Evolutionary conservation across 2,113 vertebrate genomes (phyloP), one percentile per base, ranked within the genome.

Genomic region (Lonchura striata): DNA sequence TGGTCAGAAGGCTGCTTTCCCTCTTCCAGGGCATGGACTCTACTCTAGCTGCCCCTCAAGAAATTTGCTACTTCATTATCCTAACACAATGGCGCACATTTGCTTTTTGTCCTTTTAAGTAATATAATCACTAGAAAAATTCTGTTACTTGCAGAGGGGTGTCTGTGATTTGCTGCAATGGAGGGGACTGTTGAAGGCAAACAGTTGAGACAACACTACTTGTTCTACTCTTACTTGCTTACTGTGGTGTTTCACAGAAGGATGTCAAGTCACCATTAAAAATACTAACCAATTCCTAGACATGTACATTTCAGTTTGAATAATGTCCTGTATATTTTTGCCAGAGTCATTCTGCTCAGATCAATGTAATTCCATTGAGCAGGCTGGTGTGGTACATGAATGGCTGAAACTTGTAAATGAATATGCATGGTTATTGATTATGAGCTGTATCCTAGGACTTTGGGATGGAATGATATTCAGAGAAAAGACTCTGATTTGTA

Each of bases 81-180:
- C 25, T 18, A 28, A 56, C 8, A 4, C 0, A 2, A 23, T 18
- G n/a, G 4, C 28, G 1, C 4, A 41, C 37, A n/a, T 77, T 64
- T 89, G 3, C 7, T 83, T 72, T 57, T 64, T 69, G 23, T 63
- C 7, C 10, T 70, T 64, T 64, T 14, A 42, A 60, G 22, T 64
- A 53, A 33, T 4, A 5, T 3, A 39, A 10, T 37, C 66, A 46
- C n/a, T 69, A 8, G 31, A 65, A 41, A 47, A 78, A 24, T 14
- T 60, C 49, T 57, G 5, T 56, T 56, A 37, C 12, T 6, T 77
- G 30, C 9, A 12, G 1, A 1, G 18, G n/a, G 5, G 1, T 64
- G 11, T 9, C 63, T 84, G 28, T 76, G 53, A 33, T 64, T 74
- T 81, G 6, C 25, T 54, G 0, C 44, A 39, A 3, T 16, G 33